Conservation (phyloP, 1,140 invertebrate genomes). For the Apis cerana region DNA sequence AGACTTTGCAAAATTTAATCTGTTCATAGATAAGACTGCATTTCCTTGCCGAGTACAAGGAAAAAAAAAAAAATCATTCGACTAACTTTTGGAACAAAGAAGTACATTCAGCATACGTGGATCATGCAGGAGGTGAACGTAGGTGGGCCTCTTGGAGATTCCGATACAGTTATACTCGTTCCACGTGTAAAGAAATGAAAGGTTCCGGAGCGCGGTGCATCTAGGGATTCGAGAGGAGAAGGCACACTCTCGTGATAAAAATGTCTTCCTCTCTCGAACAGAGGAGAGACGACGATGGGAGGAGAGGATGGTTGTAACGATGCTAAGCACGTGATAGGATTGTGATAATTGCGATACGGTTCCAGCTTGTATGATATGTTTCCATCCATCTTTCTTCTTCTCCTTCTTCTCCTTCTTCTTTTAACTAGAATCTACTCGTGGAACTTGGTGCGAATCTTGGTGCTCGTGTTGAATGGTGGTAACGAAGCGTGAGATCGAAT, state of each 20-base stretch:
- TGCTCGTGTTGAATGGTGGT: neutral
- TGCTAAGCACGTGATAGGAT: slow-evolving; percentile 16
- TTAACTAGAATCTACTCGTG: neutral
- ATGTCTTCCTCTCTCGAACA: slow-evolving; percentile 10
- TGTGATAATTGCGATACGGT: slow-evolving; percentile 36
- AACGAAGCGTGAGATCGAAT: neutral
- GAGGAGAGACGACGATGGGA: neutral
- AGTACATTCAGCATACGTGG: neutral
- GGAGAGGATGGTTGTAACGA: neutral
- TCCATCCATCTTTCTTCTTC: neutral
- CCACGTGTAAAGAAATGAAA: slow-evolving; percentile 48
- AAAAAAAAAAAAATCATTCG: too few relatives aligned
- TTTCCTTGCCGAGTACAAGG: neutral
- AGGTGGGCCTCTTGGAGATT: slow-evolving; percentile 45
- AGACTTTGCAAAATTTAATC: too few relatives aligned
- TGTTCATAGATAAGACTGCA: too few relatives aligned
- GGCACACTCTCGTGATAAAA: slow-evolving; percentile 26
- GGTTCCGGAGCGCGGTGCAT: slow-evolving; percentile 37
- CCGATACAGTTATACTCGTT: slow-evolving; percentile 47
- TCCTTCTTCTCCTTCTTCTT: neutral
- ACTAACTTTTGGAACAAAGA: neutral
- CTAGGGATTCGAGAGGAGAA: slow-evolving; percentile 44
- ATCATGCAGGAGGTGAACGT: slow-evolving; percentile 51
- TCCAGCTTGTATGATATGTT: neutral
- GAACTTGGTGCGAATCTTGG: neutral